Evolutionary conservation across 2,888 invertebrate genomes (phyloP), one percentile per base, ranked within the genome.

Genomic region (Sminthurinus aureus): DNA sequence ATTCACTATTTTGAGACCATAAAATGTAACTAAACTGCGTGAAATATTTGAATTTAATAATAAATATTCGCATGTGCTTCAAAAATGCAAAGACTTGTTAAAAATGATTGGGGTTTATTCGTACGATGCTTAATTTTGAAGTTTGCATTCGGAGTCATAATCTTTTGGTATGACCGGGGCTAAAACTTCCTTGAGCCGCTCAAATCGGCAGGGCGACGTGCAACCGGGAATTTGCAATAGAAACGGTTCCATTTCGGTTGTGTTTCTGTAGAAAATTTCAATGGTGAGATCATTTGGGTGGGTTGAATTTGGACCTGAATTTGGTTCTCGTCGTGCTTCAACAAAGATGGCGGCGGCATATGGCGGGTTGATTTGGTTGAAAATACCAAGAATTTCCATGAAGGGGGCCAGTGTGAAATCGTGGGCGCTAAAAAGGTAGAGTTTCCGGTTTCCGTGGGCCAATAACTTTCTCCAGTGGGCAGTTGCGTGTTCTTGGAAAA

Each of bases 371-470:
- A 82, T 76, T 12, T 85, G 83, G 79, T 89, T 87, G 85, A 85
- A 96, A 22, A 95, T 87, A 13, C 93, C 93, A 20, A 97, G 90
- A 0, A 94, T 92, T 89, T 94, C 94, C 0, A 96, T 91, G 66
- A 96, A 89, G 89, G 93, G 94, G 0, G 94, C 94, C n/a, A 97
- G 91, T 0, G 95, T 96, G 0, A 94, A 92, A 90, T 97, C 97
- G 89, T 97, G 97, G 0, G 92, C 95, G 85, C 95, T 95, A 89
- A 94, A 95, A 69, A 96, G 91, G 89, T 93, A 92, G 73, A 96
- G 86, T 86, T 93, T 94, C 24, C 93, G 4, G 0, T 91, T 67
- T 0, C 12, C 79, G 0, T 38, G 50, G 1, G 73, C 26, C 50
- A 38, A 38, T 6, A 38, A 38, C 3, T 38, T 38, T 38, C 38